Base-by-base conservation (phyloP, 2,888 invertebrate species). In the Brenthis ino region DNA sequence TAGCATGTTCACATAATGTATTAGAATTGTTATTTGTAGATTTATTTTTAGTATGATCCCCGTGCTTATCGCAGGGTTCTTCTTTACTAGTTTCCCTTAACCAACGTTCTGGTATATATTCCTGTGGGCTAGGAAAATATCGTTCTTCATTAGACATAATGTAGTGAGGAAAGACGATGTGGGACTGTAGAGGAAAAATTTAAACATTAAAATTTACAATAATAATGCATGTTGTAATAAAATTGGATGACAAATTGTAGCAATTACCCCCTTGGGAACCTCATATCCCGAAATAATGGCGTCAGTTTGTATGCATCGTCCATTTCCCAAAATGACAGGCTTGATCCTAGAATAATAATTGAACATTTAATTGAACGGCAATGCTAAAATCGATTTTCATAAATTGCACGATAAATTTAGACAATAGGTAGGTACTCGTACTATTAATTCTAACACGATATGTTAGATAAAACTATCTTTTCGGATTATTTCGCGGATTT, bases 271-370 rank as follows among this genome's bases (percentile, higher is more conserved):
- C 90, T 96, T 96, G 14, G 97, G 97, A 72, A 97, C 95, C 81
- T 95, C 92, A 81, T 96, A 97, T 72, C 97, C 97, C 69, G 95
- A 95, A 79, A 97, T 95, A 13, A 96, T 93, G 3, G 96, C 92
- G 84, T 97, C 96, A 11, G 95, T 94, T 84, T 96, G 96, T 64
- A 96, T 93, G 80, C 95, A 96, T 76, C 97, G 93, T 6, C 96
- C 96, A 77, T 97, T 96, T 53, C 97, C 97, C 79, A 96, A 94
- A 73, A 96, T 96, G 16, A 97, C 96, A 11, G 97, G 97, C 84
- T 96, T 96, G 87, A 97, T 95, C 81, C 97, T 96, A 82, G 64
- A 88, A 43, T 43, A 37, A 37, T 37, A 51, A 47, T 12, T 54
- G 37, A 51, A 51, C 14, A 61, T 58, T 47, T 20, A 12, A 24